phyloP scores from a whole-genome alignment of 2,113 vertebrate species.

The Odocoileus hemionus region DNA sequence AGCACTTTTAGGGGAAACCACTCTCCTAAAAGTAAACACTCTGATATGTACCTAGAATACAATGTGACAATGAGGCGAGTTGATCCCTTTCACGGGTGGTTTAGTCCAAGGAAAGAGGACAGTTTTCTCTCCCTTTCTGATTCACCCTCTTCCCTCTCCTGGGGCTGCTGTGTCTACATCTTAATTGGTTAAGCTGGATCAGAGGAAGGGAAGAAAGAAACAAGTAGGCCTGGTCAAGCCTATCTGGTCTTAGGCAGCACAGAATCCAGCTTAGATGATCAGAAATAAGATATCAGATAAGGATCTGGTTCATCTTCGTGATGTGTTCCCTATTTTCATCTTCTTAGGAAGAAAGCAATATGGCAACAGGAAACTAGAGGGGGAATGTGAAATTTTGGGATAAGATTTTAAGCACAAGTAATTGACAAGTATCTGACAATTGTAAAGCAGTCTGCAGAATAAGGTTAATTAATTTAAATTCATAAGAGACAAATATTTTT shows the following conservation, averaged over 20 bases:
- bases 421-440: conserved; percentile 1
- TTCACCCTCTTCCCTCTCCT: background rate
- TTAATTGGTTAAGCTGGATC: conserved; percentile 14
- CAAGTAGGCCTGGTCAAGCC: background rate
- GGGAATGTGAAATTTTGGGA: background rate
- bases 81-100: background rate
- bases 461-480: conserved; percentile 1
- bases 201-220: conserved; percentile 25
- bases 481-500: background rate
- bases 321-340: background rate
- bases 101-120: conserved; percentile 1
- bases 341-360: background rate
- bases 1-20: background rate
- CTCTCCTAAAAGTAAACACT: background rate
- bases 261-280: background rate
- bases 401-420: background rate
- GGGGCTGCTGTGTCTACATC: background rate
- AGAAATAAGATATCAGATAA: background rate
- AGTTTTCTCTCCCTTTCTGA: background rate
- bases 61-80: background rate
- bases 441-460: background rate
- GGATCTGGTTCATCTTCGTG: background rate
- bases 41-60: background rate
- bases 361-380: background rate
- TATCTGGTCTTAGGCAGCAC: background rate